These are phyloP conservation scores for Anarhynchus alexandrinus DNA, from an alignment of 2,113 vertebrate genomes.

Conservation along the genomic window DNA sequence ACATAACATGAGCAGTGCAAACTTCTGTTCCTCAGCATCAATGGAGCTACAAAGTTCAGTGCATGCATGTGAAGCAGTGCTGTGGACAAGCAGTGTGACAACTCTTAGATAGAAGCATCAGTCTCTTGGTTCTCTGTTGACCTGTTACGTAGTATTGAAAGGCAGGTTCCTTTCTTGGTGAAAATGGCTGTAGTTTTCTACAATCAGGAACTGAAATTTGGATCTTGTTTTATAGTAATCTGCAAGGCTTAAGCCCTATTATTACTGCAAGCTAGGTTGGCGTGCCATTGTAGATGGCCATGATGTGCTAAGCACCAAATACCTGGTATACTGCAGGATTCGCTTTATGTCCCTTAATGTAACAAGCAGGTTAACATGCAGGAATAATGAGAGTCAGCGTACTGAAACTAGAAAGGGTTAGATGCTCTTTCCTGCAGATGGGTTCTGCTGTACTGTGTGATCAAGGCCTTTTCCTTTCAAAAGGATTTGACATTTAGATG, in stretches of 20 bases:
- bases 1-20: background rate
- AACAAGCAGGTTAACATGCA: background rate
- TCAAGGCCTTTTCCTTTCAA: background rate
- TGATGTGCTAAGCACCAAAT: background rate
- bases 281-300: rapidly evolving
- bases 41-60: background rate
- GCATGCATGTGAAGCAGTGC: background rate
- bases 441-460: background rate
- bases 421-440: background rate
- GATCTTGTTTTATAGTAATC: background rate
- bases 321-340: background rate
- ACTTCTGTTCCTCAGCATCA: background rate
- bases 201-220: background rate
- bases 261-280: background rate
- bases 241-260: background rate
- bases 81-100: background rate
- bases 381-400: rapidly evolving
- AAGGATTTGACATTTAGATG: background rate
- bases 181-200: background rate
- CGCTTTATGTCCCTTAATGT: background rate
- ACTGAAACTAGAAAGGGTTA: background rate
- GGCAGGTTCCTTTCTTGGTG: background rate
- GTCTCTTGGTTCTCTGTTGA: background rate
- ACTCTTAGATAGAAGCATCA: background rate
- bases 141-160: background rate